Evolutionary conservation across 2,888 invertebrate species (phyloP).

Genomic region (Acanthoscelides obtectus): DNA sequence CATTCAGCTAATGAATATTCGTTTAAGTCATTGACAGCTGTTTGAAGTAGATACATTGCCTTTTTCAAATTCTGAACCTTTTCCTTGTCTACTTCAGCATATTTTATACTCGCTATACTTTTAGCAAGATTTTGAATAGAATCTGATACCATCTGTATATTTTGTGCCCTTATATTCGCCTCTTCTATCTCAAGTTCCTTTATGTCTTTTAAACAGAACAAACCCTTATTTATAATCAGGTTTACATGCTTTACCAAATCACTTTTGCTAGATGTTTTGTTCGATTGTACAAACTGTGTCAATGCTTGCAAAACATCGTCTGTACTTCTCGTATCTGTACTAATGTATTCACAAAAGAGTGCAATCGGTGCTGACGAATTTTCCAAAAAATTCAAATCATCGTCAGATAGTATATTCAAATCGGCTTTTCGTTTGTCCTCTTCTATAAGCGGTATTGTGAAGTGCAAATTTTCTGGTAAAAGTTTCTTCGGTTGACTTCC

Average conservation of each 20-base stretch:
- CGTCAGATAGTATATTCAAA: slow-evolving; percentile 10
- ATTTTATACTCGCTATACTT: slow-evolving; percentile 39
- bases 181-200: slow-evolving; percentile 25
- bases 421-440: slow-evolving; percentile 15
- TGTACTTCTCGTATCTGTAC: slow-evolving; percentile 9
- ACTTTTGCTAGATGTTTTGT: slow-evolving; percentile 13
- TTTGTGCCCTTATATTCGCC: slow-evolving; percentile 26
- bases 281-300: slow-evolving; percentile 18
- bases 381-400: slow-evolving; percentile 18
- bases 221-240: slow-evolving; percentile 25
- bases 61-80: slow-evolving; percentile 36
- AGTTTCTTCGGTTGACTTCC: slow-evolving; percentile 14
- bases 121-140: slow-evolving; percentile 35
- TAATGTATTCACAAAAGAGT: slow-evolving; percentile 17
- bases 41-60: slow-evolving; percentile 39
- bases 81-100: slow-evolving; percentile 31
- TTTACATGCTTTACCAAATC: slow-evolving; percentile 24
- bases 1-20: slow-evolving; percentile 31
- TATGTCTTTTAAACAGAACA: slow-evolving; percentile 24
- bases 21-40: slow-evolving; percentile 38
- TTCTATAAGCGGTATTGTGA: slow-evolving; percentile 20
- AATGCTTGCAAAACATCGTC: slow-evolving; percentile 18
- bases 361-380: slow-evolving; percentile 14
- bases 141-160: slow-evolving; percentile 34
- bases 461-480: slow-evolving; percentile 18